Conservation (phyloP, 2,888 invertebrate genomes). For the Rotaria macrura region DNA sequence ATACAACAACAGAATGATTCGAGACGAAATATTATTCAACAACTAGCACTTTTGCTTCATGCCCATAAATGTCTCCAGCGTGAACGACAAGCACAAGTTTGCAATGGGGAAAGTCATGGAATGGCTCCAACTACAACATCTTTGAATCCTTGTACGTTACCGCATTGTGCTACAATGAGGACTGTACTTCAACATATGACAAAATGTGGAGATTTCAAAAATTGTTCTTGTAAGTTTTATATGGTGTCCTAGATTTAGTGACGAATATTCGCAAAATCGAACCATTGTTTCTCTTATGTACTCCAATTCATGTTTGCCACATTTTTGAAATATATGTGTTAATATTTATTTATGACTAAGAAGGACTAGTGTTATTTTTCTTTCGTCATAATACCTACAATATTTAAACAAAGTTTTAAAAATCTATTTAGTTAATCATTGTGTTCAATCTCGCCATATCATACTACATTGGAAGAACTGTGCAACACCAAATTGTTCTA, state of each 20-base stretch:
- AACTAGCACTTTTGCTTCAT: slow-evolving; percentile 84
- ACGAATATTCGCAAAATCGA: no score
- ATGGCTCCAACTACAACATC: not conserved
- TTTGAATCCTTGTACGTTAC: slow-evolving; percentile 62
- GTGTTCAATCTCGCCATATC: slow-evolving; percentile 94
- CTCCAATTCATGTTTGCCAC: no score
- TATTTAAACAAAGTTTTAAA: no score
- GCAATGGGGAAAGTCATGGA: not conserved
- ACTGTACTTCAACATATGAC: slow-evolving; percentile 97
- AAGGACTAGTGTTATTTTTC: no score
- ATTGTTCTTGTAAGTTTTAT: slow-evolving; percentile 63
- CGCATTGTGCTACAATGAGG: slow-evolving; percentile 98
- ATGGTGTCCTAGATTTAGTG: no score
- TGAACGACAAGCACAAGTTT: slow-evolving; percentile 46
- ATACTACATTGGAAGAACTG: slow-evolving; percentile 99
- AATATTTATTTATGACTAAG: no score
- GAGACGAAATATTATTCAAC: slow-evolving; percentile 85
- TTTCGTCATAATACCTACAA: no score
- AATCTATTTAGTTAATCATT: slow-evolving; percentile 57
- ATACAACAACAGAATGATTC: not conserved
- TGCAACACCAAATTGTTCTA: slow-evolving; percentile 83
- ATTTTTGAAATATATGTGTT: no score
- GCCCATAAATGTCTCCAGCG: slow-evolving; percentile 96
- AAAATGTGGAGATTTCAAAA: slow-evolving; percentile 73
- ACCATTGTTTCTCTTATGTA: no score